Percentiles rank a stretch among this genome's conserved stretches.
phyloP scores from a whole-genome alignment of 2,888 invertebrate genomes.

The Dasypolia templi region DNA sequence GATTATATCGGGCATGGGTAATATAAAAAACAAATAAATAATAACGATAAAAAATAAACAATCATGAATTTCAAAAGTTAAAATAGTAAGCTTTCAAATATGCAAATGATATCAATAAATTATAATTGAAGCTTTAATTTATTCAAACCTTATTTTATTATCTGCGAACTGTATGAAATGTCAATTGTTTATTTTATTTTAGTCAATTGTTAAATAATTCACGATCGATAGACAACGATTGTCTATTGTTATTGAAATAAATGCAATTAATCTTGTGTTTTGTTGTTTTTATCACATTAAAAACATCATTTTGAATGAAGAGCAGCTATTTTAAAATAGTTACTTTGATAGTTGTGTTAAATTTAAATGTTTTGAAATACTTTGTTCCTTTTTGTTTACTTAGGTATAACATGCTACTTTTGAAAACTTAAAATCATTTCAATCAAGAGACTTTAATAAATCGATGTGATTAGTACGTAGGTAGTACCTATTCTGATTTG shows the following conservation, averaged over 20 bases:
- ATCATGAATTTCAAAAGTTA: constrained; percentile 55
- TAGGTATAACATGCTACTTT: no score
- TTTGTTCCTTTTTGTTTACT: not conserved
- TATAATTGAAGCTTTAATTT: constrained; percentile 80
- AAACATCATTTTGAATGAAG: constrained; percentile 22
- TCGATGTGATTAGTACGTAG: not conserved
- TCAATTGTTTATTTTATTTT: constrained; percentile 79
- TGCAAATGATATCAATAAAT: constrained; percentile 64
- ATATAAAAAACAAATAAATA: constrained; percentile 23
- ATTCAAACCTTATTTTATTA: constrained; percentile 89
- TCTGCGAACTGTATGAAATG: constrained; percentile 83
- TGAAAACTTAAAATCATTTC: not conserved
- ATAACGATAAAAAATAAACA: constrained; percentile 33
- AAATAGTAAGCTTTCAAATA: constrained; percentile 52
- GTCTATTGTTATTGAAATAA: constrained; percentile 81
- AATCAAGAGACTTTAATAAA: not conserved
- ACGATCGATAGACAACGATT: constrained; percentile 60
- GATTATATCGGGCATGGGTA: constrained; percentile 4
- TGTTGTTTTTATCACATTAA: constrained; percentile 47
- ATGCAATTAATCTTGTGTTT: constrained; percentile 85
- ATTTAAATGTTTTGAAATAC: not conserved
- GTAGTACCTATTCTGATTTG: not conserved
- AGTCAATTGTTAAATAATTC: constrained; percentile 66
- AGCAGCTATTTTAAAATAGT: no score
- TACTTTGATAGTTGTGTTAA: no score